Evolutionary conservation across 2,113 vertebrate genomes (phyloP).

Genomic region (Corythornis vintsioides): DNA sequence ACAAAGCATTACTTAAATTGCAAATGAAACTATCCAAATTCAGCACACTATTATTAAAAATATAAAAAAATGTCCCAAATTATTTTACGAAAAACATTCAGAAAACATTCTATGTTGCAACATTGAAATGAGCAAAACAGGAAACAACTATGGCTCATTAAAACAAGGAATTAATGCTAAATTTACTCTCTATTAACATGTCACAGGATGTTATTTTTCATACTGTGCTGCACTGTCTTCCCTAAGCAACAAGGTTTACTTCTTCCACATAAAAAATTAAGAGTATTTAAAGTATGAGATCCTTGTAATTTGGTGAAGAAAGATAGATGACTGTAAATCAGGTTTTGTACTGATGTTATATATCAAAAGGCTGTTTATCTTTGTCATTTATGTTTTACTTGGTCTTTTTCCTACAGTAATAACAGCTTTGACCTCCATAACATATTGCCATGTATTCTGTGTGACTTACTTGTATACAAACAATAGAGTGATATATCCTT

Average conservation of each 20-base stretch:
- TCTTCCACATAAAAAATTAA: background rate
- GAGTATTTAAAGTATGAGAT: background rate
- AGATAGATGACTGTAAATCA: background rate
- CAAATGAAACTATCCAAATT: slow-evolving; percentile 65
- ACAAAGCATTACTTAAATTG: slow-evolving; percentile 69
- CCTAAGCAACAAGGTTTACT: background rate
- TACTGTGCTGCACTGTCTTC: background rate
- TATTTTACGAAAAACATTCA: slow-evolving; percentile 50
- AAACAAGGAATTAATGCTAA: slow-evolving; percentile 9
- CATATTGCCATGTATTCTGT: background rate
- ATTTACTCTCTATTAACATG: slow-evolving; percentile 33
- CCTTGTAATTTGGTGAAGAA: background rate
- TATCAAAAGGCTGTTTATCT: background rate
- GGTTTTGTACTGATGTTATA: background rate
- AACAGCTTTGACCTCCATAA: background rate
- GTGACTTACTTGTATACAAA: background rate
- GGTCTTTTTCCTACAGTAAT: background rate
- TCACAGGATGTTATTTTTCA: slow-evolving; percentile 1
- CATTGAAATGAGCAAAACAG: slow-evolving; percentile 37
- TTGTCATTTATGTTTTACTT: background rate
- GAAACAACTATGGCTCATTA: slow-evolving; percentile 17
- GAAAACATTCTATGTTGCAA: slow-evolving; percentile 50
- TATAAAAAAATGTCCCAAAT: slow-evolving; percentile 40
- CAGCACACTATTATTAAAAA: slow-evolving; percentile 54
- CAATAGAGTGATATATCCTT: background rate